Conservation (phyloP, 1,140 invertebrate genomes). For the Thalassaphorura encarpata region DNA sequence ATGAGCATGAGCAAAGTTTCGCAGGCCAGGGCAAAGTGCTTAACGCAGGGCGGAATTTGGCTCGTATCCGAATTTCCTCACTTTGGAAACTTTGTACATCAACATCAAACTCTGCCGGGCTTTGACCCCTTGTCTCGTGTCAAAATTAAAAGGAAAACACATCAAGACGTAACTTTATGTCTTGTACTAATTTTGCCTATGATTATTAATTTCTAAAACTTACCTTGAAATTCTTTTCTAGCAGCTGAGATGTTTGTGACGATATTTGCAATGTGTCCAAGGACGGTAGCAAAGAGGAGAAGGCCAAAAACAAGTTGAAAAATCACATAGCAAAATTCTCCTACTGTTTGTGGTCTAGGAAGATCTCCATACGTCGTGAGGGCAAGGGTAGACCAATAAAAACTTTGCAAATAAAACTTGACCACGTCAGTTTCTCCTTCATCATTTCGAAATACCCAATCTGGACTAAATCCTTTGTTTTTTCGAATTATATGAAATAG, state of each 20-base stretch:
- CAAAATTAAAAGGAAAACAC: too few relatives aligned
- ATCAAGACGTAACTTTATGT: too few relatives aligned
- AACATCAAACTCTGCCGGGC: too few relatives aligned
- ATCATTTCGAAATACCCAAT: slow-evolving; percentile 61
- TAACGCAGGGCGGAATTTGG: too few relatives aligned
- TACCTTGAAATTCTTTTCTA: slow-evolving; percentile 92
- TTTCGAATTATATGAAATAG: slow-evolving; percentile 92
- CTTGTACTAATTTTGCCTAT: neutral
- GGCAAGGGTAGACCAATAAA: slow-evolving; percentile 95
- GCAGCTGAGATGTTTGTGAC: slow-evolving; percentile 89
- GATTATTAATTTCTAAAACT: too few relatives aligned
- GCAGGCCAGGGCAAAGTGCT: too few relatives aligned
- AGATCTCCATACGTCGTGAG: slow-evolving; percentile 73
- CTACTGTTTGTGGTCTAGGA: slow-evolving; percentile 64
- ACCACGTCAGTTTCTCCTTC: slow-evolving; percentile 70
- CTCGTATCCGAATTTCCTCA: too few relatives aligned
- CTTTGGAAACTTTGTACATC: too few relatives aligned
- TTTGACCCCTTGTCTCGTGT: too few relatives aligned
- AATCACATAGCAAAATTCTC: slow-evolving; percentile 84
- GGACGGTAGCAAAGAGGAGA: slow-evolving; percentile 79
- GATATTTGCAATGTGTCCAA: slow-evolving; percentile 90
- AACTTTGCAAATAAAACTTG: slow-evolving; percentile 91
- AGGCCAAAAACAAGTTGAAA: slow-evolving; percentile 79
- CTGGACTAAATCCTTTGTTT: slow-evolving; percentile 82
- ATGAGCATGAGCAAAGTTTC: too few relatives aligned